Evolutionary conservation across 2,888 invertebrate species (phyloP), one percentile per base, ranked within the genome.

Genomic region (Pseudococcus longispinus): DNA sequence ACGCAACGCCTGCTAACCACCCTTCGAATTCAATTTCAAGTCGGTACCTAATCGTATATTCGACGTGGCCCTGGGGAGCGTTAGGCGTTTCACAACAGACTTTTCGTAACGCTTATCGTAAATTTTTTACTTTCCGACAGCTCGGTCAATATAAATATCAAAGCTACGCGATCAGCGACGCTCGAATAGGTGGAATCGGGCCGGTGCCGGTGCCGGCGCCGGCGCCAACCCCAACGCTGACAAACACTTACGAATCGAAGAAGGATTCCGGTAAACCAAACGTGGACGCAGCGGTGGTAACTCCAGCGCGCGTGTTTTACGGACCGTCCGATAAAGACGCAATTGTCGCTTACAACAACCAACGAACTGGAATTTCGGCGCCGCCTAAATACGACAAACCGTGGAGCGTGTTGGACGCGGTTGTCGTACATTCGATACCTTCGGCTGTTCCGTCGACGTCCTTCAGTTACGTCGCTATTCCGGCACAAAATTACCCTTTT

Each of bases 351-450:
- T 85, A 37, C 70, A 85, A 85, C 46, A 65, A 85, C 9, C 65
- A 85, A 20, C 85, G 85, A 18, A 85, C 85, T 42, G 85, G 85
- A 18, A 85, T 85, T 85, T 85, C 85, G 8, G 44, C 85, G 26
- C 85, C 85, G 42, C 70, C 85, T 1, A 60, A 65, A 42, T 42
- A 85, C 26, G 65, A 60, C 26, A 85, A 85, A 18, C 85, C 74
- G 15, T 60, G 42, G n/a, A 60, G 23, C 46, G 44, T 37, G 11
- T 70, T 44, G n/a, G 18, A 85, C 44, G 65, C 70, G 37, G 65
- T 85, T 3, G 85, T 85, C 20, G 85, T 85, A n/a, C 60, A 70
- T 9, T 42, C 65, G 15, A 32, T 85, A 26, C 60, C 84, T 9
- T 65, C 70, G 11, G 18, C 13, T 1, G 20, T n/a, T 32, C 32